These are phyloP conservation scores for Bombus sibiricus DNA, from an alignment of 1,140 invertebrate species.

Conservation along the genomic window DNA sequence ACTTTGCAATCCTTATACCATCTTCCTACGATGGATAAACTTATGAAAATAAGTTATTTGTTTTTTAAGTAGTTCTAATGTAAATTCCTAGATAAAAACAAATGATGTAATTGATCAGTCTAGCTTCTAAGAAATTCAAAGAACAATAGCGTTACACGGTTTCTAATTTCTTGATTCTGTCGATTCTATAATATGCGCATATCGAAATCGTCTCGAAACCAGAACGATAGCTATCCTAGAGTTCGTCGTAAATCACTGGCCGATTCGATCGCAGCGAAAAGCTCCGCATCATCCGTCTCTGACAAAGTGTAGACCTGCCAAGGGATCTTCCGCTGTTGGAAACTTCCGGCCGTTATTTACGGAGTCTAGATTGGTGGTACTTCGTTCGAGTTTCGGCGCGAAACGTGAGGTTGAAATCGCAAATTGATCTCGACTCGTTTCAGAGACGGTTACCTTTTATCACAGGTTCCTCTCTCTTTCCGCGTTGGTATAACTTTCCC, in stretches of 20 bases:
- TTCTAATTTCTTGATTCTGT: slow-evolving; percentile 14
- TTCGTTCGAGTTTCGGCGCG: slow-evolving; percentile 67
- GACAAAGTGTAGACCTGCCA: slow-evolving; percentile 67
- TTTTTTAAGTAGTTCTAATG: neutral
- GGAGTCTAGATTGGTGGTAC: slow-evolving; percentile 67
- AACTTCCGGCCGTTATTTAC: slow-evolving; percentile 75
- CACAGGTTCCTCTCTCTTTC: neutral
- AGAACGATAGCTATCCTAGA: slow-evolving; percentile 64
- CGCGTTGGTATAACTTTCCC: slow-evolving; percentile 26
- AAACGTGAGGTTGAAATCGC: slow-evolving; percentile 68
- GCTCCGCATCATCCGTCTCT: slow-evolving; percentile 67
- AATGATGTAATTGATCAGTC: neutral
- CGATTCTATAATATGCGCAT: slow-evolving; percentile 45
- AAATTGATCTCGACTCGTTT: slow-evolving; percentile 68
- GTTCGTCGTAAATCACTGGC: slow-evolving; percentile 65
- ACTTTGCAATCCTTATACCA: too few relatives aligned
- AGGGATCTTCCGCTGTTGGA: slow-evolving; percentile 65
- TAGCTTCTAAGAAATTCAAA: neutral
- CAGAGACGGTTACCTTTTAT: slow-evolving; percentile 54
- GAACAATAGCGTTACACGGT: neutral
- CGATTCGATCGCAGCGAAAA: slow-evolving; percentile 65
- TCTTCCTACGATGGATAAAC: neutral
- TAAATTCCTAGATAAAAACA: neutral
- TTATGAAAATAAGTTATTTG: neutral
- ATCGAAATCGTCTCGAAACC: slow-evolving; percentile 63